These are phyloP conservation scores for Cerceris rybyensis DNA, from an alignment of 2,888 invertebrate genomes.

Conservation along the genomic window DNA sequence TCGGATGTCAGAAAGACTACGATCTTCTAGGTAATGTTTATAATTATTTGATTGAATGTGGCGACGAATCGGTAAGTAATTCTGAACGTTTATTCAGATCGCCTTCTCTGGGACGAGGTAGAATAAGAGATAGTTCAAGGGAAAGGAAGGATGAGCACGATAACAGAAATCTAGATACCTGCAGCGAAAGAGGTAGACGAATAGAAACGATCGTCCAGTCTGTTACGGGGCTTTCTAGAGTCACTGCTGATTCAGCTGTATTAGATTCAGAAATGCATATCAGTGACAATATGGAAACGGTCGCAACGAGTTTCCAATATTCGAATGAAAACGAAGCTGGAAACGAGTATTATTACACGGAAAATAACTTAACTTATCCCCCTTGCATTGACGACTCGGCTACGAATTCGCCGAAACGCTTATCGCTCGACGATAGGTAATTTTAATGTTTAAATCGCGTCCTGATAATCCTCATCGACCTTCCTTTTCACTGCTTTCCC, in stretches of 20 bases:
- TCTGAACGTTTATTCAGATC: slow-evolving; percentile 60
- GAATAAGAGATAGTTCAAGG: slow-evolving; percentile 55
- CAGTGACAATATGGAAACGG: slow-evolving; percentile 57
- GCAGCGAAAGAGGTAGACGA: slow-evolving; percentile 70
- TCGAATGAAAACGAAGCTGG: slow-evolving; percentile 66
- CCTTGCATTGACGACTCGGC: slow-evolving; percentile 76
- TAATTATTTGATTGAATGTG: neutral
- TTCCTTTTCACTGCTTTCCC: slow-evolving; percentile 31
- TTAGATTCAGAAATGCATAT: slow-evolving; percentile 64
- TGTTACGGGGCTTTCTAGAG: slow-evolving; percentile 59
- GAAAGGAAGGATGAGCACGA: slow-evolving; percentile 64
- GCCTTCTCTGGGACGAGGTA: slow-evolving; percentile 63
- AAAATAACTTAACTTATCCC: slow-evolving; percentile 79
- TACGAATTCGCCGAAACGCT: slow-evolving; percentile 83
- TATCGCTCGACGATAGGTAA: slow-evolving; percentile 84
- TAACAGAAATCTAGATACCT: slow-evolving; percentile 52
- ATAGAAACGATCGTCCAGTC: slow-evolving; percentile 79
- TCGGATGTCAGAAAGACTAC: slow-evolving; percentile 64
- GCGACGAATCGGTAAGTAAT: slow-evolving; percentile 1
- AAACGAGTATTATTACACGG: slow-evolving; percentile 77
- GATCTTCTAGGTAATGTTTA: slow-evolving; percentile 71
- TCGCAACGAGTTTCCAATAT: slow-evolving; percentile 71
- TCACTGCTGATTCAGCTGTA: slow-evolving; percentile 45
- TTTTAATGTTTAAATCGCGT: slow-evolving; percentile 9
- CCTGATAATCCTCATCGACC: neutral